A percentile compares a stretch with the other conserved stretches of the same genome.
These are phyloP conservation scores for Amphipyra berbera DNA, from an alignment of 2,888 invertebrate species.

Conservation along the genomic window DNA sequence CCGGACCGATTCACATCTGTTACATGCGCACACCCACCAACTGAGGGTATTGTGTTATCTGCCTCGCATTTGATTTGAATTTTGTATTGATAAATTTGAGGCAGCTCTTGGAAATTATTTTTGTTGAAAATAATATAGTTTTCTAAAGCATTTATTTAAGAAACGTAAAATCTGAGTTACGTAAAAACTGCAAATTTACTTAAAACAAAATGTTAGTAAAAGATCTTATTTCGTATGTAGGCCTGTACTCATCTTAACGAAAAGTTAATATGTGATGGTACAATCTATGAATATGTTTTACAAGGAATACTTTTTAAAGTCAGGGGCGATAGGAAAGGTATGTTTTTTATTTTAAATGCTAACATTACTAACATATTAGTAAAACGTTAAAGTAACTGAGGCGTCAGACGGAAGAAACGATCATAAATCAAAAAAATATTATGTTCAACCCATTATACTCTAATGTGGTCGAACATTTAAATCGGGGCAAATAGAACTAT, in stretches of 20 bases:
- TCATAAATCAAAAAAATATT: slow-evolving; percentile 63
- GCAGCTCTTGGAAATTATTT: slow-evolving; percentile 21
- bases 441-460: slow-evolving; percentile 69
- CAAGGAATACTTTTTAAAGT: no score
- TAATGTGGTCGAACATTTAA: slow-evolving; percentile 66
- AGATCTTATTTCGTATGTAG: no score
- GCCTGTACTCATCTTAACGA: no score
- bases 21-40: slow-evolving; percentile 82
- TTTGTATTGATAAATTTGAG: slow-evolving; percentile 14
- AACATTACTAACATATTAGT: slow-evolving; percentile 5
- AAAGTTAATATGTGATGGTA: no score
- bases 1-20: slow-evolving; percentile 79
- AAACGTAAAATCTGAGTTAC: no score
- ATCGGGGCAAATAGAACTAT: slow-evolving; percentile 70
- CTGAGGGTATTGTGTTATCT: slow-evolving; percentile 66
- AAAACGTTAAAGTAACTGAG: slow-evolving; percentile 30
- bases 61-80: slow-evolving; percentile 61
- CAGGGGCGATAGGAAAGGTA: no score
- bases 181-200: no score
- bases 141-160: background rate
- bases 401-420: slow-evolving; percentile 36
- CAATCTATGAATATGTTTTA: no score
- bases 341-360: background rate
- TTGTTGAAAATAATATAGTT: background rate
- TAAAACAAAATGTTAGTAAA: no score